Percentiles rank a stretch among this genome's conserved stretches.
phyloP scores from a whole-genome alignment of 2,797 vertebrate species.

The Sebastes trivittatus region DNA sequence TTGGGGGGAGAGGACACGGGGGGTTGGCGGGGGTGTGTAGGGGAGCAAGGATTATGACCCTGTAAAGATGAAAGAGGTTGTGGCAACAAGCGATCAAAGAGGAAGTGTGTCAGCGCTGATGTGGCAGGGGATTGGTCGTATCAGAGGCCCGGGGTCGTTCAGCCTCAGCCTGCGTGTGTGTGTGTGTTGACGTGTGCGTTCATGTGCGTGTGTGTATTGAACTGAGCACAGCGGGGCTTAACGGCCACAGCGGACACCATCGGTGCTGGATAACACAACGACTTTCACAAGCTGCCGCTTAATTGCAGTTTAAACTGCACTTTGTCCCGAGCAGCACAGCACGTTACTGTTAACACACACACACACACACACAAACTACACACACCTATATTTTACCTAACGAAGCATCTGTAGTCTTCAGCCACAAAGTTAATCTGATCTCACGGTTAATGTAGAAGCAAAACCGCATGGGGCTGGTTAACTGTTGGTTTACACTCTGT shows the following conservation, averaged over 20 bases:
- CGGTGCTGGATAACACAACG: conserved; percentile 74
- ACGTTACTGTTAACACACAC: conserved; percentile 47
- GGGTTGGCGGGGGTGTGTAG: conserved; percentile 58
- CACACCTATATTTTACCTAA: conserved; percentile 63
- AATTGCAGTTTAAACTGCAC: conserved; percentile 83
- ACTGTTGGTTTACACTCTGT: conserved; percentile 79
- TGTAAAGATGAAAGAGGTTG: conserved; percentile 86
- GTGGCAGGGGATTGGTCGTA: conserved; percentile 77
- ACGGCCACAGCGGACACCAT: conserved; percentile 72
- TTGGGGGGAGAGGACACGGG: conserved; percentile 28
- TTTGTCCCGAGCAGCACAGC: conserved; percentile 68
- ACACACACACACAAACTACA: conserved; percentile 30
- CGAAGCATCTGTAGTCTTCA: conserved; percentile 62
- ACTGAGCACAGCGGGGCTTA: conserved; percentile 73
- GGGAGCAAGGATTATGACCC: conserved; percentile 84
- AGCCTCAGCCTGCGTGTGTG: conserved; percentile 35
- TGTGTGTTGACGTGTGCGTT: conserved; percentile 35
- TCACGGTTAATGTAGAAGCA: conserved; percentile 82
- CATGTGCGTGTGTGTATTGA: conserved; percentile 49
- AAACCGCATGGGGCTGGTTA: conserved; percentile 77
- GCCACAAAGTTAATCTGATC: conserved; percentile 80
- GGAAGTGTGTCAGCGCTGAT: conserved; percentile 79
- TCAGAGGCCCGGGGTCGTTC: conserved; percentile 64
- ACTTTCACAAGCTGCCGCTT: conserved; percentile 80
- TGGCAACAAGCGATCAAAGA: conserved; percentile 83